Base-by-base conservation (phyloP, 1,140 invertebrate species). In the Ephestia elutella region DNA sequence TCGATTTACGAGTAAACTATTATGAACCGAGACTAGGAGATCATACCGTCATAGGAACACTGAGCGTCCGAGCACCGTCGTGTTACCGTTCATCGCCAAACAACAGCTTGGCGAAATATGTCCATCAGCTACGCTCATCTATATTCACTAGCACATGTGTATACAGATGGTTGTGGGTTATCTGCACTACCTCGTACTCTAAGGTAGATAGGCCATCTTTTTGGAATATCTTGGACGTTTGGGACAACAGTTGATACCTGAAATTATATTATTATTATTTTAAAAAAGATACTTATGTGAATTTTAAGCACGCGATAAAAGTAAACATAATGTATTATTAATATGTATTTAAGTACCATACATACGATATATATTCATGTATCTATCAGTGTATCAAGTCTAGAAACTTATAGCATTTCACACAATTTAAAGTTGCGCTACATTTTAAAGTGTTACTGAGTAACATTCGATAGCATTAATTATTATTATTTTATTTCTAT, bases 201-300 rank as follows among this genome's bases (percentile, higher is more conserved):
- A 98, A 91, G 71, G 92, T 96, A 65, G 92, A 96, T 18, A 98
- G 90, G 10, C 97, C 97, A 77, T 98, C 97, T 49, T 92, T 93
- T 61, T 93, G 91, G 82, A 94, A 97, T 71, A 94, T 92, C 75
- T 93, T 93, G 68, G 94, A 94, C 5, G 96, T 96, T 63, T 93
- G 93, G 63, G 93, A 94, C 49, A 98, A 89, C 56, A 95, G 92
- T 73, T 97, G 94, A 78, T 95, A 97, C 69, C 96, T 96, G 77
- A 13, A 90, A 90, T n/a, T n/a, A 62, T 19, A 5, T 32, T 32
- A 32, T 32, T 11, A 4, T 32, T 11, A 32, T 28, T 8, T 5
- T 8, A 28, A 3, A 8, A 28, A 28, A 28, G n/a, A n/a, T n/a
- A n/a, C n/a, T n/a, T n/a, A n/a, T n/a, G n/a, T n/a, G n/a, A n/a